A percentile compares a stretch with the other conserved stretches of the same genome.
phyloP scores from a whole-genome alignment of 2,113 vertebrate species.

The Pseudorhombus dupliciocellatus region DNA sequence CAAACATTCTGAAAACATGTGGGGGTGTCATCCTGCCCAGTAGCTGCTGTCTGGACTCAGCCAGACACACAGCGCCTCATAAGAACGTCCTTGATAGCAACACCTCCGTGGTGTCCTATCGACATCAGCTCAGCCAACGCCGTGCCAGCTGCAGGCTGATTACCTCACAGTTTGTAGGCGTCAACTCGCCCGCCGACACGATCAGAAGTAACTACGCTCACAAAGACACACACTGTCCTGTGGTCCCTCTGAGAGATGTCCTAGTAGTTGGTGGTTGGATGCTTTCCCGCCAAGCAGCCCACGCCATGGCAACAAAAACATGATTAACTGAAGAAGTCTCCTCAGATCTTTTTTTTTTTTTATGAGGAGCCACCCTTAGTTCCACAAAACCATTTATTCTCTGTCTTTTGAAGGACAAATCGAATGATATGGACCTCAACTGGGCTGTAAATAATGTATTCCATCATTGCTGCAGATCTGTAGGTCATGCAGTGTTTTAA shows the following conservation, averaged over 20 bases:
- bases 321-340: conserved; percentile 13
- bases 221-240: not conserved
- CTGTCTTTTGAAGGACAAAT: conserved; percentile 10
- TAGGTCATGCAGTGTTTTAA: conserved; percentile 22
- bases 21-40: conserved; percentile 42
- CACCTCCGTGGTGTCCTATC: conserved; percentile 65
- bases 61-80: conserved; percentile 62
- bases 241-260: conserved; percentile 30
- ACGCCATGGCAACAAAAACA: conserved; percentile 29
- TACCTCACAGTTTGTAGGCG: conserved; percentile 56
- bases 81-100: conserved; percentile 64
- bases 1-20: conserved; percentile 49
- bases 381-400: conserved; percentile 23
- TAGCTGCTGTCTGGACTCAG: conserved; percentile 41
- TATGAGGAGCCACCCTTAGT: not conserved
- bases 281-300: conserved; percentile 30
- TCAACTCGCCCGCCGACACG: not conserved
- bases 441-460: conserved; percentile 26
- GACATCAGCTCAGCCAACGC: conserved; percentile 58
- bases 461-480: conserved; percentile 29
- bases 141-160: conserved; percentile 51
- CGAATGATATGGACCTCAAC: conserved; percentile 1
- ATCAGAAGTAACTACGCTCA: conserved; percentile 14
- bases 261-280: conserved; percentile 42
- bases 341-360: conserved; percentile 14